phyloP scores from a whole-genome alignment of 2,797 vertebrate species.

The Crenichthys baileyi region DNA sequence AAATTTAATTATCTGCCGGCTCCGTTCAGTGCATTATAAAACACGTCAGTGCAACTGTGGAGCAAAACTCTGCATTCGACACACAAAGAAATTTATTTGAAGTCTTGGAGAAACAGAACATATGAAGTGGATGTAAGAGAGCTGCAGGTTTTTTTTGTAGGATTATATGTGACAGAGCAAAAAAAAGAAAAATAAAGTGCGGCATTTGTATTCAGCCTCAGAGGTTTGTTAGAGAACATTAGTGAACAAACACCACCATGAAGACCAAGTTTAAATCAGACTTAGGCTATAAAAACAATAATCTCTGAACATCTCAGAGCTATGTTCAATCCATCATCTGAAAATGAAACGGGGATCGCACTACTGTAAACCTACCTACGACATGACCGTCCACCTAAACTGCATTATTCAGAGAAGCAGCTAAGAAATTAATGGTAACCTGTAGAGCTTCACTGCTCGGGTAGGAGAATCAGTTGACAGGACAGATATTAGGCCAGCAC shows the following conservation, averaged over 20 bases:
- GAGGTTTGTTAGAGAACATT: background rate
- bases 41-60: conserved; percentile 38
- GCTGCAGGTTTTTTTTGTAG: background rate
- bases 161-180: background rate
- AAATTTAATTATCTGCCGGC: conserved; percentile 70
- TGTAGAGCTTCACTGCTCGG: too few species aligned
- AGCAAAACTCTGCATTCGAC: conserved; percentile 28
- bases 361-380: background rate
- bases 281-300: background rate
- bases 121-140: conserved; percentile 3
- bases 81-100: conserved; percentile 32
- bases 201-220: background rate
- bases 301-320: background rate
- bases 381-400: too few species aligned
- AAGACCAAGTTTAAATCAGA: background rate
- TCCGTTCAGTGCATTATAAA: conserved; percentile 54
- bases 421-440: too few species aligned
- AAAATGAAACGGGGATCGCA: too few species aligned
- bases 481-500: too few species aligned
- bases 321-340: background rate
- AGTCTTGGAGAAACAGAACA: background rate
- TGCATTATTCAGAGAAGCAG: too few species aligned
- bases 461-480: too few species aligned
- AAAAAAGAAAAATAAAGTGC: background rate
- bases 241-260: background rate